A percentile compares a stretch with the other conserved stretches of the same genome.
Evolutionary conservation across 1,140 invertebrate species (phyloP).

Genomic region (Ditylenchus dipsaci): DNA sequence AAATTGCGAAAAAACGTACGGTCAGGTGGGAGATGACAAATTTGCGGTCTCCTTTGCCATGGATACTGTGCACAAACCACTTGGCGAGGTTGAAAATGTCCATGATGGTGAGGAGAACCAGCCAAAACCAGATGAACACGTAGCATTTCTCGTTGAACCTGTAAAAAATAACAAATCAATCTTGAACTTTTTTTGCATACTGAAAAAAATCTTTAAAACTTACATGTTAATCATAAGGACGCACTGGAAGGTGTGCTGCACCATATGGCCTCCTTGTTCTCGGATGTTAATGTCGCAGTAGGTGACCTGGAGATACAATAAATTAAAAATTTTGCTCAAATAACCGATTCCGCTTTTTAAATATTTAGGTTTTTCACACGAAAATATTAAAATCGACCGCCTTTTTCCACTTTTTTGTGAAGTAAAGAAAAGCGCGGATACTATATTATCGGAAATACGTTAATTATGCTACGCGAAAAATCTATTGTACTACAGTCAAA

Average conservation of each 20-base stretch:
- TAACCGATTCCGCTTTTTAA: neutral
- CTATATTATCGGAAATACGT: too few species aligned
- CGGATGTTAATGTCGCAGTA: slow-evolving; percentile 58
- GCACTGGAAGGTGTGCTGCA: slow-evolving; percentile 56
- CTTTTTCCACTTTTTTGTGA: too few species aligned
- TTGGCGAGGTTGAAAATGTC: slow-evolving; percentile 44
- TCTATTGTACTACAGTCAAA: too few species aligned
- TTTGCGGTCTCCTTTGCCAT: neutral
- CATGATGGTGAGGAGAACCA: slow-evolving; percentile 46
- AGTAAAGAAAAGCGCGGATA: too few species aligned
- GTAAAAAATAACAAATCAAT: slow-evolving; percentile 37
- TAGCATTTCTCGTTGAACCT: slow-evolving; percentile 60
- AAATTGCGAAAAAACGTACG: slow-evolving; percentile 8
- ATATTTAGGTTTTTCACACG: too few species aligned
- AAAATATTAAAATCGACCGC: too few species aligned
- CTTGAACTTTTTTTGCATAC: neutral
- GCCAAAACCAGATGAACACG: slow-evolving; percentile 59
- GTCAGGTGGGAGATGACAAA: slow-evolving; percentile 30
- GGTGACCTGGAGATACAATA: slow-evolving; percentile 49
- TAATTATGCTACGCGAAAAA: too few species aligned
- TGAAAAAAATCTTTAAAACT: neutral
- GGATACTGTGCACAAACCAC: slow-evolving; percentile 29
- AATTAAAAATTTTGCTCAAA: slow-evolving; percentile 3
- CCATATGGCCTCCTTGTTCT: slow-evolving; percentile 21
- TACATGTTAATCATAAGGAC: slow-evolving; percentile 50